Evolutionary conservation across 2,113 vertebrate species (phyloP), one percentile per base, ranked within the genome.

Genomic region (Probosciger aterrimus): DNA sequence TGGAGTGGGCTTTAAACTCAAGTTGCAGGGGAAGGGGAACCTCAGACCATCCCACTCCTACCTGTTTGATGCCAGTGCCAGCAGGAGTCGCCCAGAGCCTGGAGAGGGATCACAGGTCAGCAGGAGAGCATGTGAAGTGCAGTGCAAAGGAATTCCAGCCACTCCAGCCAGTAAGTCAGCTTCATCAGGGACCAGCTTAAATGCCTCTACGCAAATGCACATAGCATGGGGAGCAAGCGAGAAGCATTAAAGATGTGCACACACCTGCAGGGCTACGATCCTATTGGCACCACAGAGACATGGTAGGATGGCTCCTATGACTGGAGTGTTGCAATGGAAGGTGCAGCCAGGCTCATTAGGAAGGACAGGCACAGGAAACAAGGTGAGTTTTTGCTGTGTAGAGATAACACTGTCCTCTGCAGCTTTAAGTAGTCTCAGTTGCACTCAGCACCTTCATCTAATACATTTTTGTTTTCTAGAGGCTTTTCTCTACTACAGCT

Each of bases 241-340:
- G 49, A 57, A 28, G 43, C 20, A 4, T 33, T 28, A 19, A 35
- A 60, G 49, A 15, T 0, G 0, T 20, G 28, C 24, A 11, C 4
- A 1, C 1, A 2, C 2, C 0, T 35, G 69, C 69, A 65, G 64
- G 18, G 25, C 44, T 59, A 14, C 15, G 30, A 9, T 35, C 37
- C 63, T 70, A 27, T 10, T 10, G 10, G 30, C n/a, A 20, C 39
- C 63, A 52, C 7, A 18, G 68, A 44, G 75, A 8, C 14, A 18
- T 11, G 15, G 24, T 75, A 37, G 41, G 28, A 22, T 33, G 47
- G 55, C 35, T 70, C 43, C 43, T 57, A 1, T 18, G 35, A 1
- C 7, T 39, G 39, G 27, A 49, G 9, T 63, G n/a, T 57, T 63
- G 41, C 35, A 23, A 10, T 59, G 55, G 28, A 50, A 70, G 44